phyloP scores from a whole-genome alignment of 2,113 vertebrate species.

The Eptesicus fuscus region DNA sequence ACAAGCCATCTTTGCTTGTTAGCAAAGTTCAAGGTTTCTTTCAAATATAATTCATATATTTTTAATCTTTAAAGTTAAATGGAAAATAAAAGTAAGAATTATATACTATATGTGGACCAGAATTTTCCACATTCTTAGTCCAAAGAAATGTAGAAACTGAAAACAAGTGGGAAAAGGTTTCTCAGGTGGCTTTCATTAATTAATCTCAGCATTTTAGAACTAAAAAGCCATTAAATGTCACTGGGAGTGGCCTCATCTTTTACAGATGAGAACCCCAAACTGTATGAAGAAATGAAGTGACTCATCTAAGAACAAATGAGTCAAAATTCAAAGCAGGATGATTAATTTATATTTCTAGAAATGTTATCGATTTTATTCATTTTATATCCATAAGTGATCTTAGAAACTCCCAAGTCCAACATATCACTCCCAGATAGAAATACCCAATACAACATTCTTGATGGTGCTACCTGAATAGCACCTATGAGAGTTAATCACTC shows the following conservation, averaged over 20 bases:
- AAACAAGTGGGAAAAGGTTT: neutral
- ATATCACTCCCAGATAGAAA: neutral
- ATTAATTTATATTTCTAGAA: slow-evolving; percentile 9
- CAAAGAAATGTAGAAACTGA: neutral
- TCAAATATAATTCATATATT: neutral
- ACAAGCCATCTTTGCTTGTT: neutral
- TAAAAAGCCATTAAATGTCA: neutral
- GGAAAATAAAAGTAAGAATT: neutral
- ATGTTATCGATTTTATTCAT: neutral
- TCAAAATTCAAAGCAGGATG: neutral
- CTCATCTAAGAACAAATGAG: neutral
- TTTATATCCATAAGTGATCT: neutral
- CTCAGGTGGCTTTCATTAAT: neutral
- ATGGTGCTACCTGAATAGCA: neutral
- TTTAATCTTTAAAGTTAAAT: slow-evolving; percentile 41
- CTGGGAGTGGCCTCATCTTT: neutral
- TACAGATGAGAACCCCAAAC: neutral
- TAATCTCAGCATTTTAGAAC: neutral
- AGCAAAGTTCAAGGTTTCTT: neutral
- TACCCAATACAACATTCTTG: neutral
- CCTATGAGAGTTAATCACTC: neutral
- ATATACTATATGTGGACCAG: neutral
- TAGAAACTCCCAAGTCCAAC: neutral
- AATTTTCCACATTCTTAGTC: neutral
- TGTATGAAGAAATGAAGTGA: neutral